These are phyloP conservation scores for Monarcha castaneiventris DNA, from an alignment of 2,113 vertebrate species.

Conservation along the genomic window DNA sequence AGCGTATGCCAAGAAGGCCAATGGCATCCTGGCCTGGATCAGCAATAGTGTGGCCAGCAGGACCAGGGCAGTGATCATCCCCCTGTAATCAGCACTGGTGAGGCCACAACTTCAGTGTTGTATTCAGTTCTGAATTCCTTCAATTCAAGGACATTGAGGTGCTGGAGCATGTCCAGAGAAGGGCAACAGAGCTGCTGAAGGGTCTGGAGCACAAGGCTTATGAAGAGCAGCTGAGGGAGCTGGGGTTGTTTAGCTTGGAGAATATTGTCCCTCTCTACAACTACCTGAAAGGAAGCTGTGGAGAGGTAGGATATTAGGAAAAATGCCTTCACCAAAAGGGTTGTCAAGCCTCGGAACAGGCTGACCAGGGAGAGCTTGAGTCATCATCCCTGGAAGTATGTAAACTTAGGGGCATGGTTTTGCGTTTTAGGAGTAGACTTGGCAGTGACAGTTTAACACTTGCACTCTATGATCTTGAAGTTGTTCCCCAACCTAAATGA, in stretches of 20 bases:
- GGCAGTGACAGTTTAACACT: neutral
- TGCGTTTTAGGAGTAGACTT: neutral
- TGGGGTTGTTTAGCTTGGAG: neutral
- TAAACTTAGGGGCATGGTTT: rapidly evolving
- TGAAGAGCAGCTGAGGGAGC: neutral
- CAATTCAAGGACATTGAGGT: neutral
- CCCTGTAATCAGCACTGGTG: rapidly evolving
- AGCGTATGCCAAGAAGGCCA: rapidly evolving
- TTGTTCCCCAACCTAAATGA: neutral
- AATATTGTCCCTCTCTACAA: neutral
- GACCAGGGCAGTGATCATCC: rapidly evolving
- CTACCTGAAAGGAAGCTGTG: neutral
- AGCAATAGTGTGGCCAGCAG: neutral
- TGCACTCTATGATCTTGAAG: neutral
- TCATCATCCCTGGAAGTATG: neutral
- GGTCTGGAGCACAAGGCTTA: neutral
- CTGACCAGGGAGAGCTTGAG: neutral
- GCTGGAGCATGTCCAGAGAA: neutral
- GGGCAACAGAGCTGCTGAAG: neutral
- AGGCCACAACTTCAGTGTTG: too few relatives aligned
- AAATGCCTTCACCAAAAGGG: neutral
- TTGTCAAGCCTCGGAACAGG: neutral
- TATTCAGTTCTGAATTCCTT: neutral
- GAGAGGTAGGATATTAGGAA: neutral
- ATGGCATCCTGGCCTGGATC: neutral